Evolutionary conservation across 2,888 invertebrate species (phyloP), one percentile per base, ranked within the genome.

Genomic region (Plutella xylostella): DNA sequence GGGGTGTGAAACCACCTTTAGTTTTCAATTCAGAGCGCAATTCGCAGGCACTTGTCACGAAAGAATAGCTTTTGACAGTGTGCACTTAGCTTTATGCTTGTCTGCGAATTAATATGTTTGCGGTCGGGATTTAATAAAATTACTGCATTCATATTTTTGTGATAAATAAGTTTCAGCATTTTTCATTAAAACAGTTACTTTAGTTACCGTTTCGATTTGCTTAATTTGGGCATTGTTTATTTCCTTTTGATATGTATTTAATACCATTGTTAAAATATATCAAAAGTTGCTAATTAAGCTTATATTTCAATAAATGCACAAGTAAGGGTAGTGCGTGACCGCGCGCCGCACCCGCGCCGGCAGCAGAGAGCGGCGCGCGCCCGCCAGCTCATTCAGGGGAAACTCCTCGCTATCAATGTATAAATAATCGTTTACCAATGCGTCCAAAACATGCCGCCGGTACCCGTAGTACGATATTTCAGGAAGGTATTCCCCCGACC

Each of bases 401-500:
- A 57, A 70, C 68, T 68, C 69, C 71, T 69, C 72, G 62, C 68
- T 63, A 74, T 74, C 78, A 72, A 76, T 72, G 72, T 83, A 83
- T 83, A 83, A 83, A 83, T 83, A 83, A 83, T 83, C 79, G 80
- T 77, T 82, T 77, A 79, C 79, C 82, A 73, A 82, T 82, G 76
- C 79, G 83, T 75, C 76, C 70, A 80, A 79, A 80, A 74, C 78
- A 79, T 77, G 76, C 75, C 72, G 77, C 75, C 79, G 76, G 71
- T 68, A 65, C 61, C 69, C 76, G 83, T 83, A 82, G 79, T 82
- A 80, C 79, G 82, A 82, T 83, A 83, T 83, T 83, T 83, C 84
- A 83, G 80, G 83, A 83, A 82, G 83, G 83, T 83, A 74, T 83
- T 83, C 83, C 83, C 83, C 83, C 82, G 80, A 75, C 69, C 82